Evolutionary conservation across 1,140 invertebrate genomes (phyloP).

Genomic region (Meloidogyne floridensis): DNA sequence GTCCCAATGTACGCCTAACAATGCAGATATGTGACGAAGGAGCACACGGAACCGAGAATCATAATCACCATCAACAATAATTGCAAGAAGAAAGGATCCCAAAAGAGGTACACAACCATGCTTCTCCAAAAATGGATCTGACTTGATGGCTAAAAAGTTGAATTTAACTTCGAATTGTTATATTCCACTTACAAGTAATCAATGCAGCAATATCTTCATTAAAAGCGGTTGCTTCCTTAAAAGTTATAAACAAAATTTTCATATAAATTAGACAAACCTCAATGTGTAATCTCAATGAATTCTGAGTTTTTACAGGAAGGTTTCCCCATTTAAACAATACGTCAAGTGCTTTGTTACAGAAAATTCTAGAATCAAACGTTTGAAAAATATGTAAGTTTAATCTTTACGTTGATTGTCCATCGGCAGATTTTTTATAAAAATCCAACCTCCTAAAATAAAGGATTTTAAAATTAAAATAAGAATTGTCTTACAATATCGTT

Average conservation of each 20-base stretch:
- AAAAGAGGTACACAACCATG: conserved; percentile 45
- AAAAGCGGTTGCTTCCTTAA: conserved; percentile 38
- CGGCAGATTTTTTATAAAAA: not conserved
- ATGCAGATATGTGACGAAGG: conserved; percentile 66
- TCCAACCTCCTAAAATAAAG: conserved; percentile 3
- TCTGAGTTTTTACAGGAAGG: conserved; percentile 57
- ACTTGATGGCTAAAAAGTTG: conserved; percentile 46
- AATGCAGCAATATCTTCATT: conserved; percentile 42
- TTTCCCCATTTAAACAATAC: conserved; percentile 49
- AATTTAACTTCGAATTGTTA: conserved; percentile 12
- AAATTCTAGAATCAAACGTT: conserved; percentile 38
- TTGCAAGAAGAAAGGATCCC: conserved; percentile 42
- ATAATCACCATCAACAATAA: conserved; percentile 65
- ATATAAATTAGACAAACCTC: conserved; percentile 36
- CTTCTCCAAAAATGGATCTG: conserved; percentile 39
- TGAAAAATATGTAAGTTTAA: too few species aligned
- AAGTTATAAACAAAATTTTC: conserved; percentile 34
- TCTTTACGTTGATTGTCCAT: not conserved
- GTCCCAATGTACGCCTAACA: conserved; percentile 66
- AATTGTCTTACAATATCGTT: conserved; percentile 32
- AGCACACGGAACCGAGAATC: conserved; percentile 68
- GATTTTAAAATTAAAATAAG: conserved; percentile 10
- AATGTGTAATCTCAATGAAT: conserved; percentile 27
- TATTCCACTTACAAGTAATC: conserved; percentile 25
- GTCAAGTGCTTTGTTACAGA: conserved; percentile 53